These are phyloP conservation scores for Choristoneura rosaceana DNA, from an alignment of 2,888 invertebrate species.

Conservation along the genomic window DNA sequence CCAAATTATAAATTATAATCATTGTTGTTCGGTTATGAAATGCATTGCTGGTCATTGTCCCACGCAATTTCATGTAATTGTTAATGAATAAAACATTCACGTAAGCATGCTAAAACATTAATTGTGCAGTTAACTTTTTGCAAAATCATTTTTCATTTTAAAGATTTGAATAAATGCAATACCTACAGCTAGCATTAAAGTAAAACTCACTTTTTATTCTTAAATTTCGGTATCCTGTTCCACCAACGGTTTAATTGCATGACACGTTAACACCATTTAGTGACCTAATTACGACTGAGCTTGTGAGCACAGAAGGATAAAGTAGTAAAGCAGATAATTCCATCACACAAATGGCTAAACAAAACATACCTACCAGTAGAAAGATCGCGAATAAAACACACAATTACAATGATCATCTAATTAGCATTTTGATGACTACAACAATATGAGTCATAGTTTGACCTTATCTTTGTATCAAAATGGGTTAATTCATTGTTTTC, in stretches of 20 bases:
- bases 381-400: background rate
- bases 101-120: background rate
- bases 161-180: background rate
- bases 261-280: background rate
- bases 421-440: constrained; percentile 19
- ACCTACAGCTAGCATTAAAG: background rate
- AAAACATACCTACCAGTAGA: background rate
- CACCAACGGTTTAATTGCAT: background rate
- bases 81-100: constrained; percentile 1
- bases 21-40: background rate
- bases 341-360: constrained; percentile 16
- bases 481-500: background rate
- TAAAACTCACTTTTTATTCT: background rate
- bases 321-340: constrained; percentile 22
- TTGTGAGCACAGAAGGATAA: constrained; percentile 1
- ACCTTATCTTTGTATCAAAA: background rate
- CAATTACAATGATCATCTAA: constrained; percentile 4
- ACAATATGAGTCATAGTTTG: constrained; percentile 18
- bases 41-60: background rate
- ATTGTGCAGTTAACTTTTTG: background rate
- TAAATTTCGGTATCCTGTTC: background rate
- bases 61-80: background rate
- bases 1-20: too few relatives aligned
- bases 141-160: background rate
- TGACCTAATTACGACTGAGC: constrained; percentile 3